Conservation (phyloP, 2,113 vertebrate genomes). For the Dipodomys spectabilis region DNA sequence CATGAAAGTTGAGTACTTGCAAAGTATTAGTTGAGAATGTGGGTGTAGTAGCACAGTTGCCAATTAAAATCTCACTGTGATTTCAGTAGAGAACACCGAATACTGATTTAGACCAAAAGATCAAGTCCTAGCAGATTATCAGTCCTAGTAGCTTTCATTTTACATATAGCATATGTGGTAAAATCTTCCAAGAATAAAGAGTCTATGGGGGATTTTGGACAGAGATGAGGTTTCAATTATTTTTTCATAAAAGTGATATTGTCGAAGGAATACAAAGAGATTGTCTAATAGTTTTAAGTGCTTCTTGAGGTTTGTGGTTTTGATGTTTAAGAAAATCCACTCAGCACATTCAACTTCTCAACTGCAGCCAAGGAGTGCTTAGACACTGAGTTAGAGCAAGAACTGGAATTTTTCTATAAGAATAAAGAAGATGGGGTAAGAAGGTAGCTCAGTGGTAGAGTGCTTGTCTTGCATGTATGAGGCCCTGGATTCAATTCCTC, state of each 20-base stretch:
- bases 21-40: background rate
- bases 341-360: background rate
- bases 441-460: too few relatives aligned
- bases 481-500: too few relatives aligned
- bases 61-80: background rate
- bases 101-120: background rate
- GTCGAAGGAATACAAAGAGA: background rate
- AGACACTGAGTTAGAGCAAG: background rate
- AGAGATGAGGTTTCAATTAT: background rate
- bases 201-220: background rate
- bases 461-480: too few relatives aligned
- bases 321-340: background rate
- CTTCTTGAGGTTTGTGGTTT: background rate
- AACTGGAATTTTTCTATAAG: background rate
- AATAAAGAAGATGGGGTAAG: background rate
- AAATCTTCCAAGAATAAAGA: background rate
- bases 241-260: background rate
- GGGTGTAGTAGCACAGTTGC: background rate
- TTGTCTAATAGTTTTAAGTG: background rate
- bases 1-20: background rate
- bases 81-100: background rate
- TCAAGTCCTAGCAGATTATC: background rate
- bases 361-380: background rate
- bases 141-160: background rate
- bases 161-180: background rate